Evolutionary conservation across 2,797 vertebrate genomes (phyloP).

Genomic region (Myotis daubentonii): DNA sequence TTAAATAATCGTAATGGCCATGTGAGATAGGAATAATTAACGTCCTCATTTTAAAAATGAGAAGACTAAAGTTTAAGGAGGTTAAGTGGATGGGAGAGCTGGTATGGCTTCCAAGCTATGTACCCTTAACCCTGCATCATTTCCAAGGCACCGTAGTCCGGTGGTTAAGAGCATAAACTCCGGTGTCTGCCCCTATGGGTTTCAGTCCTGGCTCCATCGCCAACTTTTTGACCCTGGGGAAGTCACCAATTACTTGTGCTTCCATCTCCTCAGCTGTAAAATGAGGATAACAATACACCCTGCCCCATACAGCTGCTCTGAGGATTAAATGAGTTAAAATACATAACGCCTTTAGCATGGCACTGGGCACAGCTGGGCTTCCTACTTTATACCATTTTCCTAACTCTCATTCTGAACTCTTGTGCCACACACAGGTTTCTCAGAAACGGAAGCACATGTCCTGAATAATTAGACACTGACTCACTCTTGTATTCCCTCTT

Average conservation of each 20-base stretch:
- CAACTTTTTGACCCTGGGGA: not conserved
- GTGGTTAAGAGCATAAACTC: not conserved
- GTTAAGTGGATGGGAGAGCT: not conserved
- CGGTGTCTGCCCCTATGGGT: accelerated
- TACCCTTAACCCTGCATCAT: no score
- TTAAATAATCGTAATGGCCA: not conserved
- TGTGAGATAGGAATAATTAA: not conserved
- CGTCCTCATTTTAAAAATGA: not conserved
- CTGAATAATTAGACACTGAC: not conserved
- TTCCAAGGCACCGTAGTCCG: not conserved
- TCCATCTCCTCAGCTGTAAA: not conserved
- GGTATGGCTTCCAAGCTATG: not conserved
- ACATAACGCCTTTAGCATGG: not conserved
- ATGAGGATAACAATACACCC: not conserved
- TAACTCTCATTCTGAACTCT: not conserved
- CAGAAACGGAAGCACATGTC: not conserved
- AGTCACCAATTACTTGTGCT: not conserved
- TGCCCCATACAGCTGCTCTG: not conserved
- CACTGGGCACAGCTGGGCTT: not conserved
- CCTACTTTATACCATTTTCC: not conserved
- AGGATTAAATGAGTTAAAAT: not conserved
- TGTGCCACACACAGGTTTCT: not conserved
- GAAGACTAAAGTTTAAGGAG: not conserved
- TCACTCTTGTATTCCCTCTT: not conserved
- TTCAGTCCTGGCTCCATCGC: not conserved